A percentile compares a stretch with the other conserved stretches of the same genome.
Conservation (phyloP, 2,113 vertebrate species). For the Promerops cafer region DNA sequence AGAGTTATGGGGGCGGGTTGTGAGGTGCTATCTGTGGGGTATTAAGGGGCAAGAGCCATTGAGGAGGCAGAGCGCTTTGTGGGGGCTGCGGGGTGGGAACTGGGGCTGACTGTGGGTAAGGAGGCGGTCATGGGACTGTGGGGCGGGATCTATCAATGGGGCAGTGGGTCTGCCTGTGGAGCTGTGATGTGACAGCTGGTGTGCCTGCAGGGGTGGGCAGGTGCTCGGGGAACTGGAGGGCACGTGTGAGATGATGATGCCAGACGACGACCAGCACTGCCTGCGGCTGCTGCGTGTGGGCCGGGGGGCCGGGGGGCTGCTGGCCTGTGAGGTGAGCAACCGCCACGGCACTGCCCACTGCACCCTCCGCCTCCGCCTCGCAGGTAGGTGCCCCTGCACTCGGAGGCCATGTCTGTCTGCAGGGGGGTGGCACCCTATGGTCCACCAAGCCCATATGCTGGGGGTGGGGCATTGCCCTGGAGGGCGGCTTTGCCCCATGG, state of each 20-base stretch:
- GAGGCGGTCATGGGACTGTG: background rate
- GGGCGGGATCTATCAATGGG: background rate
- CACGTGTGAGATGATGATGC: conserved; percentile 84
- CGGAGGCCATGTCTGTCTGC: background rate
- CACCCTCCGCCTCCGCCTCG: conserved; percentile 78
- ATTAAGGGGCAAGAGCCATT: background rate
- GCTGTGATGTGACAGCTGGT: background rate
- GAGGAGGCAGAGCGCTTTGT: background rate
- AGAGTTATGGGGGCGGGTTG: rapidly evolving
- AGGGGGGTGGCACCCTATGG: background rate
- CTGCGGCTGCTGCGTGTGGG: conserved; percentile 80
- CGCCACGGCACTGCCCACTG: conserved; percentile 81
- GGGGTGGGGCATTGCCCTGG: background rate
- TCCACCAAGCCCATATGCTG: background rate
- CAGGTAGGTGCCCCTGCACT: conserved; percentile 71
- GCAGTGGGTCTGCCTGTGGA: background rate
- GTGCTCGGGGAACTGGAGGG: conserved; percentile 74
- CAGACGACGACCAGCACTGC: conserved; percentile 88
- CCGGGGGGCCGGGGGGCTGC: conserved; percentile 75
- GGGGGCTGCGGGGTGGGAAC: background rate
- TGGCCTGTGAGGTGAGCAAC: conserved; percentile 86
- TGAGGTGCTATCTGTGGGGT: background rate
- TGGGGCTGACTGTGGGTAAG: background rate
- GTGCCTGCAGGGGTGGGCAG: conserved; percentile 71
- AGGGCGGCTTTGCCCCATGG: background rate